These are phyloP conservation scores for Bombus terrestris DNA, from an alignment of 1,140 invertebrate species.

Conservation along the genomic window DNA sequence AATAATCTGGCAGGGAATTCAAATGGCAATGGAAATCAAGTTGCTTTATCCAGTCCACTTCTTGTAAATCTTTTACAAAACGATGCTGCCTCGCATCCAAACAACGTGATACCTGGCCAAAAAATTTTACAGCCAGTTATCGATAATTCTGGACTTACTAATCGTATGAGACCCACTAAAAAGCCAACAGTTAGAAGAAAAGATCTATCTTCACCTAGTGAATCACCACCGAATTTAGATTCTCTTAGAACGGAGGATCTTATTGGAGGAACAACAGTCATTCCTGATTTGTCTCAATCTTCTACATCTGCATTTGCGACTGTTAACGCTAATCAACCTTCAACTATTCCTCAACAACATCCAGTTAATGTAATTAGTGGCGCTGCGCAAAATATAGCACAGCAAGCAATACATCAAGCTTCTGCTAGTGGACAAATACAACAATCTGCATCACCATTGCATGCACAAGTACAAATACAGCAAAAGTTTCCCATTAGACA, in stretches of 20 bases:
- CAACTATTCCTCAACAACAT: constrained; percentile 78
- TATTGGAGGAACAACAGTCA: constrained; percentile 66
- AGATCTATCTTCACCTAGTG: constrained; percentile 72
- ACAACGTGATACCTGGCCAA: constrained; percentile 75
- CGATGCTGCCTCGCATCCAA: constrained; percentile 85
- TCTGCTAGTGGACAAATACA: constrained; percentile 60
- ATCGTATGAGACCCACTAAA: constrained; percentile 81
- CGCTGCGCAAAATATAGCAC: constrained; percentile 47
- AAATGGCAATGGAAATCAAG: constrained; percentile 81
- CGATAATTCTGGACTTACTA: constrained; percentile 77
- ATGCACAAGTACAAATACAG: constrained; percentile 80
- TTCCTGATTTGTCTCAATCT: constrained; percentile 69
- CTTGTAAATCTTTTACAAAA: constrained; percentile 96
- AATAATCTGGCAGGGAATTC: constrained; percentile 66
- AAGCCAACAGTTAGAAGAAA: constrained; percentile 80
- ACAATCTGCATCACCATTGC: constrained; percentile 63
- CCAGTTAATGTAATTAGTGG: constrained; percentile 55
- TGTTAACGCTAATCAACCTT: constrained; percentile 78
- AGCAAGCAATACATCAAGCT: constrained; percentile 59
- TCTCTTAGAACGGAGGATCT: constrained; percentile 78
- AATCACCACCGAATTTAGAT: constrained; percentile 78
- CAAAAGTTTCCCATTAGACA: constrained; percentile 79
- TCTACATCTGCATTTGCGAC: constrained; percentile 76
- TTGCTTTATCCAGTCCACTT: constrained; percentile 93
- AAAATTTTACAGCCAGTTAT: constrained; percentile 83